Conservation (phyloP, 2,113 vertebrate species). For the Henicopernis longicauda region DNA sequence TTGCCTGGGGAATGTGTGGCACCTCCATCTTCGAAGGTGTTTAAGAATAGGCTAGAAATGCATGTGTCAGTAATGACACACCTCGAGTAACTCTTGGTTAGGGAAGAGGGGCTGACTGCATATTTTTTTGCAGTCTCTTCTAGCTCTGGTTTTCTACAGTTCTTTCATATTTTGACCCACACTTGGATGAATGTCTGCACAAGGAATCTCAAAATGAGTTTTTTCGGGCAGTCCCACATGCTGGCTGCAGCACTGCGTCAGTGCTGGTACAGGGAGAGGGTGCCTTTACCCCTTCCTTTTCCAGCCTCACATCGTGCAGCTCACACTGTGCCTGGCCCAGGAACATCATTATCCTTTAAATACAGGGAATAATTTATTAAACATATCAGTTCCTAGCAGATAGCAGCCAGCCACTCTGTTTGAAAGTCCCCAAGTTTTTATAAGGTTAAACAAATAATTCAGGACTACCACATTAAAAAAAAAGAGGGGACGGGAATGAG, state of each 20-base stretch:
- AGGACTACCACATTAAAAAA: not conserved
- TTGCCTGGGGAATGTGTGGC: not conserved
- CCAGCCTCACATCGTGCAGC: not conserved
- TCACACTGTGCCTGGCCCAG: not conserved
- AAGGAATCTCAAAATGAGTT: not conserved
- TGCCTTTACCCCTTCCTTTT: not conserved
- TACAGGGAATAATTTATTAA: not conserved
- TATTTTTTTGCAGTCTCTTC: not conserved
- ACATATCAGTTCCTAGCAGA: not conserved
- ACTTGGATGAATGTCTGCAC: not conserved
- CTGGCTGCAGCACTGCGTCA: not conserved
- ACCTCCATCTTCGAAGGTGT: not conserved
- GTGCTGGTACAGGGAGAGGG: not conserved
- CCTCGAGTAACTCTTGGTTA: not conserved
- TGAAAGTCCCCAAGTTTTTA: not conserved
- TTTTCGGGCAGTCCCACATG: not conserved
- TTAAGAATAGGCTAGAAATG: not conserved
- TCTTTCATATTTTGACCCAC: not conserved
- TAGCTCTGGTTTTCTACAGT: not conserved
- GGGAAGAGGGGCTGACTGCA: not conserved
- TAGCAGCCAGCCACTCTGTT: not conserved
- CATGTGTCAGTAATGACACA: not conserved
- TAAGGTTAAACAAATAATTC: not conserved
- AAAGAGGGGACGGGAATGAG: accelerated
- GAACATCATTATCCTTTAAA: not conserved